Base-by-base conservation (phyloP, 2,888 invertebrate species). In the Scaptomyza parva region DNA sequence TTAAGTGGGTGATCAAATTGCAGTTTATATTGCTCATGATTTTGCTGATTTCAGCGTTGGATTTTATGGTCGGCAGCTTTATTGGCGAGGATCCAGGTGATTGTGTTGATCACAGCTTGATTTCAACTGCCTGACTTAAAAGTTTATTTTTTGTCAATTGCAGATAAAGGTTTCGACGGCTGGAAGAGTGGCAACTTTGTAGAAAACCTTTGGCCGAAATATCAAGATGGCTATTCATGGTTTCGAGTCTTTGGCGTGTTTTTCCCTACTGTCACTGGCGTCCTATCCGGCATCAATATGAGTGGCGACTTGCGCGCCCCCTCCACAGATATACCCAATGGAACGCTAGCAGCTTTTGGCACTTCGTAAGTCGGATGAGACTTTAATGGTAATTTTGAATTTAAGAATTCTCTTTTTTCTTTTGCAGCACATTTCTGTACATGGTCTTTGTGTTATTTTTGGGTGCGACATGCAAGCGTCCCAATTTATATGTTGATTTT, bases 211-310 rank as follows among this genome's bases (percentile, higher is more conserved):
- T 96, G 95, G 93, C 94, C 97, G 0, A 93, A 94, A 53, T 98
- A 97, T 92, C 93, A 94, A 53, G 94, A 95, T 55, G 95, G 95
- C 8, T 96, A 98, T 86, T 96, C 95, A 65, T 99, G 98, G 96
- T 99, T 99, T 92, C 96, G 96, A 51, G 97, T 98, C 39, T 98
- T 99, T 92, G 99, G 99, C 28, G 97, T 99, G 2, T 99, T 99
- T 92, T 99, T 99, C 91, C 98, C 99, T 12, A 98, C 99, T 0
- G 97, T 99, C 24, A 98, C 99, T 45, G 99, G 99, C 14, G 97
- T 99, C 70, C 93, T 99, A 76, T 97, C 99, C 6, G 99, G 99
- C 30, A 98, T 99, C 81, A 99, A 99, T 90, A 99, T 99, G 99
- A 98, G 98, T 89, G 98, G 98, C 12, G 99, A 99, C 92, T 93